These are phyloP conservation scores for Dysmachus trigonus DNA, from an alignment of 2,888 invertebrate species.

Conservation along the genomic window DNA sequence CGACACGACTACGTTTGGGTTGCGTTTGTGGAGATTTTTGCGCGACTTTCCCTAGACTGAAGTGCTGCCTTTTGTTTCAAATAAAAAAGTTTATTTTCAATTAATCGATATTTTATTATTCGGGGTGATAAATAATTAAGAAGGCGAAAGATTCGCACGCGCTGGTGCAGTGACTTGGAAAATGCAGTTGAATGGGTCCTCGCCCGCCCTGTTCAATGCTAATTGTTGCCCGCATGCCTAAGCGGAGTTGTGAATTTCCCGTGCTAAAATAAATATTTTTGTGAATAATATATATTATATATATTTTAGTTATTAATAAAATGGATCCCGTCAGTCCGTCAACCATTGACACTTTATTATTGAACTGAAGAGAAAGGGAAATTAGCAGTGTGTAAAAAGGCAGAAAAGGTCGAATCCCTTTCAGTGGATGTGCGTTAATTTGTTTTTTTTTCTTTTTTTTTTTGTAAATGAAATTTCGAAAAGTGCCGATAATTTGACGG, in stretches of 20 bases:
- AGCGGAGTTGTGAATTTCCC: background rate
- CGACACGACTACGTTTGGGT: conserved; percentile 47
- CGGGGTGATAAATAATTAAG: conserved; percentile 6
- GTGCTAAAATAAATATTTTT: background rate
- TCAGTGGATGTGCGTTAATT: conserved; percentile 23
- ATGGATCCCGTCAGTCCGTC: background rate
- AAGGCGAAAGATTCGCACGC: background rate
- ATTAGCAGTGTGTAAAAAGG: background rate
- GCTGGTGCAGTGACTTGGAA: conserved; percentile 25
- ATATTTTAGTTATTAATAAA: background rate
- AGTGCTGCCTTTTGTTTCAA: background rate
- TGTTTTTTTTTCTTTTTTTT: background rate
- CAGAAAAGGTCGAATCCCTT: background rate
- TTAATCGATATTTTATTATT: conserved; percentile 26
- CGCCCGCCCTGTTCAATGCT: background rate
- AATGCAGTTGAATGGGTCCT: background rate
- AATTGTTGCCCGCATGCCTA: background rate
- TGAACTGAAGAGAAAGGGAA: conserved; percentile 16
- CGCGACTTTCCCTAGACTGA: conserved; percentile 36
- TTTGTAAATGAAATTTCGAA: background rate
- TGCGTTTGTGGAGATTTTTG: conserved; percentile 47
- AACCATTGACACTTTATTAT: conserved; percentile 15
- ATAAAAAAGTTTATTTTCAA: background rate
- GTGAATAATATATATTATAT: background rate
- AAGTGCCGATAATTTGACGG: conserved; percentile 49